These are phyloP conservation scores for Cettia cetti DNA, from an alignment of 2,113 vertebrate genomes.

Conservation along the genomic window DNA sequence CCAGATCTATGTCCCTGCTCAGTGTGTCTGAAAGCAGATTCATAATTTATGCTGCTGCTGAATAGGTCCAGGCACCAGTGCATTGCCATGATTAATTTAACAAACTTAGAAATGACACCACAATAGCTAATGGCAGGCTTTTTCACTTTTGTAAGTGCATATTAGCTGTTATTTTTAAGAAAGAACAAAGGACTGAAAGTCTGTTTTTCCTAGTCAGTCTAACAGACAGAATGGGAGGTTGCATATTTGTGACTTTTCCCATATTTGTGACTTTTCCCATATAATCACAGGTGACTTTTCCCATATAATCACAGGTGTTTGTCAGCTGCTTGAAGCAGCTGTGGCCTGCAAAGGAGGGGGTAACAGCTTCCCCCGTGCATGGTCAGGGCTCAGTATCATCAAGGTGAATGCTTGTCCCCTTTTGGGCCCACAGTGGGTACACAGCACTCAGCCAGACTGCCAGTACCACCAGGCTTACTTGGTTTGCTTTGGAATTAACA, in stretches of 20 bases:
- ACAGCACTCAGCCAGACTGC: neutral
- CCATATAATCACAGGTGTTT: neutral
- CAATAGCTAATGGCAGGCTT: neutral
- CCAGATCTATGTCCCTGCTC: neutral
- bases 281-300: neutral
- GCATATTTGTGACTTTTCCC: neutral
- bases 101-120: neutral
- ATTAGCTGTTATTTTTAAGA: neutral
- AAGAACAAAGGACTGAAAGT: neutral
- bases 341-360: neutral
- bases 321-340: neutral
- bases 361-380: neutral
- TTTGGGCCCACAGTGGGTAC: neutral
- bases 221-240: neutral
- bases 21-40: neutral
- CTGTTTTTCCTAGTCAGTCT: neutral
- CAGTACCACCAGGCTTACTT: neutral
- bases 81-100: neutral
- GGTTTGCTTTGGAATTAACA: neutral
- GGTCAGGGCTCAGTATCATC: neutral
- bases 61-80: neutral
- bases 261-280: neutral
- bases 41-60: neutral
- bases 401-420: neutral
- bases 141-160: neutral